Conservation (phyloP, 1,140 invertebrate species). For the Coelopa frigida region DNA sequence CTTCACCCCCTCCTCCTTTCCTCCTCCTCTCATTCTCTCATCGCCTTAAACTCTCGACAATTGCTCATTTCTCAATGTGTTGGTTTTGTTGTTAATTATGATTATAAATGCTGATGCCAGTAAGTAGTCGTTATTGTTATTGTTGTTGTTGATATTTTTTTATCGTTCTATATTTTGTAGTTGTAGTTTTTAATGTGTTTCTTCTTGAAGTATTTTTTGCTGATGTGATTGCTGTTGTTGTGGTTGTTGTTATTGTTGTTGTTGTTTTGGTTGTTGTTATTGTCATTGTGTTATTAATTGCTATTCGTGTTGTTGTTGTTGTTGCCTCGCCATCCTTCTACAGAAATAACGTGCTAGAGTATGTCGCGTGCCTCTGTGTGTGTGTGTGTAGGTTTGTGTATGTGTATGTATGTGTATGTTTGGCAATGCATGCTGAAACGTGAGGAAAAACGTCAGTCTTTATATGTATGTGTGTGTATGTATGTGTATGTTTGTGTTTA, state of each 20-base stretch:
- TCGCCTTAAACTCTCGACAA: background rate
- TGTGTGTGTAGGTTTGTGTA: background rate
- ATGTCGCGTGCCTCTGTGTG: background rate
- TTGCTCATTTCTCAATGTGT: background rate
- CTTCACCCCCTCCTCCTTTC: too few relatives aligned
- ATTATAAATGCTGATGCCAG: background rate
- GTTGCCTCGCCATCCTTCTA: background rate
- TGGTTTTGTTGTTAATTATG: background rate
- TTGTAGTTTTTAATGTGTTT: too few relatives aligned
- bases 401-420: background rate
- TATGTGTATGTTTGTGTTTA: background rate
- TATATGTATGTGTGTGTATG: constrained; percentile 4
- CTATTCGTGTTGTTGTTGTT: background rate
- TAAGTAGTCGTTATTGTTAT: too few relatives aligned
- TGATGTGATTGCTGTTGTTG: too few relatives aligned
- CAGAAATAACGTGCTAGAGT: background rate
- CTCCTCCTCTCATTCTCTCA: too few relatives aligned
- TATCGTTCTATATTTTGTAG: too few relatives aligned
- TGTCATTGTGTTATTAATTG: background rate
- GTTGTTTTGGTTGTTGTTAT: background rate
- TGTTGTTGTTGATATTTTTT: too few relatives aligned
- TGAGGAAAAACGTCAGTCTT: background rate
- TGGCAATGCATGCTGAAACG: background rate
- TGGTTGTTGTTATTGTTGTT: constrained; percentile 2
- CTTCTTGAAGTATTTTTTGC: too few relatives aligned